These are phyloP conservation scores for Palythoa grandiflora DNA, from an alignment of 92 coral and sea anemone species.

Conservation along the genomic window DNA sequence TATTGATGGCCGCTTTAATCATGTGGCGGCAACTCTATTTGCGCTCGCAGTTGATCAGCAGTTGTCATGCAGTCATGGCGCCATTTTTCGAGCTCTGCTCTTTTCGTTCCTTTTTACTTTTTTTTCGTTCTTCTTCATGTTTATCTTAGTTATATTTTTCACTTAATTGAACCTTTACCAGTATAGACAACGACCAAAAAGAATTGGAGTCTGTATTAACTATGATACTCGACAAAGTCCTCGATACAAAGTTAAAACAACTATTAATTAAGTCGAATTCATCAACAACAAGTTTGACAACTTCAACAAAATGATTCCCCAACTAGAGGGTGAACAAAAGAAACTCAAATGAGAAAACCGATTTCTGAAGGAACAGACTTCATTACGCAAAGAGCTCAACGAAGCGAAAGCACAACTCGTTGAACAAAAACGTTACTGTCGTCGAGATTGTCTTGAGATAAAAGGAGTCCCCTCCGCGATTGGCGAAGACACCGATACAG, in stretches of 20 bases:
- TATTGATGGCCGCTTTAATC: no score
- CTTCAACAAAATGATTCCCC: conserved; percentile 12
- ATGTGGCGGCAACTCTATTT: no score
- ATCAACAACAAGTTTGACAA: conserved; percentile 4
- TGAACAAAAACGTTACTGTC: conserved; percentile 1
- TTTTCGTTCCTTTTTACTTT: conserved; percentile 2
- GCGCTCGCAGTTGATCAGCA: background rate
- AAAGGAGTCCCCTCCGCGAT: background rate
- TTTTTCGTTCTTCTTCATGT: conserved; percentile 17
- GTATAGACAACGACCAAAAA: background rate
- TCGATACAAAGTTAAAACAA: conserved; percentile 14
- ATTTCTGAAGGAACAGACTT: conserved; percentile 17
- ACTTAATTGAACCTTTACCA: conserved; percentile 15
- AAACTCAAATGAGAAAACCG: conserved; percentile 17
- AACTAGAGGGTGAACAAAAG: conserved; percentile 20
- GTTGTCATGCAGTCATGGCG: conserved; percentile 23
- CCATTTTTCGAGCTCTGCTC: conserved; percentile 19
- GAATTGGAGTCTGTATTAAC: conserved; percentile 12
- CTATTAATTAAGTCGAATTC: conserved; percentile 11
- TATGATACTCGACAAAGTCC: conserved; percentile 17
- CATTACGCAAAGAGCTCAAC: conserved; percentile 19
- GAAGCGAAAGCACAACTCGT: conserved; percentile 14
- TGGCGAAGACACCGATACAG: conserved; percentile 11
- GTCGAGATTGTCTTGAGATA: conserved; percentile 4
- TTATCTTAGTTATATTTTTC: conserved; percentile 17